Evolutionary conservation across 1,140 invertebrate genomes (phyloP).

Genomic region (Bombus fervidus): DNA sequence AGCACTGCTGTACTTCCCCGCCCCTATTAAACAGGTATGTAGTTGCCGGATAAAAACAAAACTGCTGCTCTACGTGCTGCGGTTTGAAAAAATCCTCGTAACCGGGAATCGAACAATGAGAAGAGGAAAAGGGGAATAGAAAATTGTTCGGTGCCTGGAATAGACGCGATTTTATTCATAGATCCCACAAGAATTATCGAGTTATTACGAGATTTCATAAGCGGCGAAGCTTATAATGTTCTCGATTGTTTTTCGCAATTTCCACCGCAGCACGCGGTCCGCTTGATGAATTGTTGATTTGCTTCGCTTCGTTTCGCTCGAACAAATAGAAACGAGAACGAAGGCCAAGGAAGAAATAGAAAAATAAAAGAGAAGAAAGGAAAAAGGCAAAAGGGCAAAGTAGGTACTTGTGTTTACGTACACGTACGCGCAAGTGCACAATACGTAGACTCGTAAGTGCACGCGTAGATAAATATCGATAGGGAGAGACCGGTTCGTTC

Average conservation of each 20-base stretch:
- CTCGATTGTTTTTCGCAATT: conserved; percentile 20
- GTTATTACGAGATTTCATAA: not conserved
- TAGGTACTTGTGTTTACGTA: not conserved
- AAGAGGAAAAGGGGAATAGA: not conserved
- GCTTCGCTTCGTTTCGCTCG: not conserved
- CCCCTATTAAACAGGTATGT: conserved; percentile 43
- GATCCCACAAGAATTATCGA: conserved; percentile 16
- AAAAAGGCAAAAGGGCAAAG: conserved; percentile 11
- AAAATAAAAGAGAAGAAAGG: not conserved
- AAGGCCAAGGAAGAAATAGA: not conserved
- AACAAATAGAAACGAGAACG: not conserved
- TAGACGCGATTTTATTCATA: conserved; percentile 27
- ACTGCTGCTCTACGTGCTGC: conserved; percentile 7
- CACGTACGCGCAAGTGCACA: not conserved
- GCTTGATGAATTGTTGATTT: conserved; percentile 1
- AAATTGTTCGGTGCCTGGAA: conserved; percentile 14
- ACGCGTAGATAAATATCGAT: conserved; percentile 45
- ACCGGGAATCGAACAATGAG: not conserved
- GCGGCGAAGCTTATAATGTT: not conserved
- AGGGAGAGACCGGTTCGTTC: conserved; percentile 54
- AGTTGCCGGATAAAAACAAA: conserved; percentile 39
- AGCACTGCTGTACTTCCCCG: conserved; percentile 6
- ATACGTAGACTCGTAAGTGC: conserved; percentile 37
- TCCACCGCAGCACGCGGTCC: not conserved
- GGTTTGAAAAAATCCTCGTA: conserved; percentile 24